Evolutionary conservation across 1,140 invertebrate species (phyloP), one percentile per base, ranked within the genome.

Genomic region (Drosophila oshimai): DNA sequence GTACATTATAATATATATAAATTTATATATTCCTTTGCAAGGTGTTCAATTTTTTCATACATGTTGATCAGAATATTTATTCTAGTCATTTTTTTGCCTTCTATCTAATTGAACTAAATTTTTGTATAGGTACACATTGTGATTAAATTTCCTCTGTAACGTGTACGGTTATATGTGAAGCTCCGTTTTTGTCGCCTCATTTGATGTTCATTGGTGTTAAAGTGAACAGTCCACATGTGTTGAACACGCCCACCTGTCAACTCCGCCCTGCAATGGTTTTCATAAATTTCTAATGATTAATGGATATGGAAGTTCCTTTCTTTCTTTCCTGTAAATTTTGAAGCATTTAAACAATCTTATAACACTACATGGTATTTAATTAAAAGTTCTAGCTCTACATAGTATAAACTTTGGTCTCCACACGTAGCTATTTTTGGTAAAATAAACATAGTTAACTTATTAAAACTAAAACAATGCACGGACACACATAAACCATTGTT

Each of bases 271-370:
- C 9, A 6, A 20, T 45, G 41, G 15, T 9, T 34, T 42, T 44
- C 36, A 50, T 64, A 47, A 83, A 78, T 62, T 29, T 46, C 24
- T 71, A 75, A 84, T 84, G 55, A 75, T 55, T 55, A 79, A 41
- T 67, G 9, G 15, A 60, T 60, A 24, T 10, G 2, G 0, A 26
- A 15, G 12, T 15, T 20, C 4, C 10, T 5, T 22, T 22, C n/a
- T 20, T 39, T 0, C 18, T 34, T 26, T 20, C 0, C 6, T 10
- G 29, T 26, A 20, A 44, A 29, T 36, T 45, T 9, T 12, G 18
- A 42, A 13, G 9, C 10, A 20, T 17, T 17, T 37, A 0, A 7
- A 4, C 15, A 9, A 22, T n/a, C n/a, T n/a, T n/a, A n/a, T n/a
- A n/a, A n/a, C n/a, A n/a, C n/a, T n/a, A n/a, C n/a, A n/a, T n/a